Conservation (phyloP, 2,113 vertebrate genomes). For the Triplophysa tibetana region DNA sequence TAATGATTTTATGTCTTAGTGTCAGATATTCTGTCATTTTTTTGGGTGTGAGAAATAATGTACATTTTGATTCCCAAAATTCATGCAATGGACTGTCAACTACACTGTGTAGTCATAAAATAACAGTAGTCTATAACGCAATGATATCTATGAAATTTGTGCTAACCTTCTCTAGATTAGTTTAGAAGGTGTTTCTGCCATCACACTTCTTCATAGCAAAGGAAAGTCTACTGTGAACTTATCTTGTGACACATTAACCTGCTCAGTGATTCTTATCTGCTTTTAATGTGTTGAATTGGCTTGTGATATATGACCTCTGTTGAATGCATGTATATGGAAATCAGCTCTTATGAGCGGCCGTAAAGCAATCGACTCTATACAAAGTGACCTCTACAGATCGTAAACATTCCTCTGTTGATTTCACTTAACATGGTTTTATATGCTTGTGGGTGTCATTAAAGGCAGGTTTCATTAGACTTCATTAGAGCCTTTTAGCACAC, state of each 20-base stretch:
- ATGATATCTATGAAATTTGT: no score
- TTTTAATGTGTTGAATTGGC: constrained; percentile 20
- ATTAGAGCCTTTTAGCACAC: no score
- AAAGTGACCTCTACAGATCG: background rate
- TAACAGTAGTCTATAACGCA: no score
- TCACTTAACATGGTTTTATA: background rate
- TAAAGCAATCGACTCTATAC: constrained; percentile 2
- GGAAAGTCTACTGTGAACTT: background rate
- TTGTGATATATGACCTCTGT: background rate
- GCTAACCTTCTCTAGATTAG: background rate
- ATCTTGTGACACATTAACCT: constrained; percentile 20
- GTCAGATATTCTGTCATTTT: no score
- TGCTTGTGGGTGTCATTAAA: background rate
- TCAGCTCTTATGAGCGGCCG: background rate
- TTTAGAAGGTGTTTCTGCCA: constrained; percentile 5
- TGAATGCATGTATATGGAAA: constrained; percentile 14
- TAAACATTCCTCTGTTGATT: background rate
- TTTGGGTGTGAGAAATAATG: background rate
- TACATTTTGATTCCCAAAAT: background rate
- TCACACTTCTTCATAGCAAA: background rate
- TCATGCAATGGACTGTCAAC: background rate
- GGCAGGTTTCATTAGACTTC: no score
- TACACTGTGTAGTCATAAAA: background rate
- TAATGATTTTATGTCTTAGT: no score
- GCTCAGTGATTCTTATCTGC: constrained; percentile 8